Percentiles rank a stretch among this genome's conserved stretches.
phyloP scores from a whole-genome alignment of 37 sponge, comb jelly and placozoan species.

The Diacarnus erythraeanus region DNA sequence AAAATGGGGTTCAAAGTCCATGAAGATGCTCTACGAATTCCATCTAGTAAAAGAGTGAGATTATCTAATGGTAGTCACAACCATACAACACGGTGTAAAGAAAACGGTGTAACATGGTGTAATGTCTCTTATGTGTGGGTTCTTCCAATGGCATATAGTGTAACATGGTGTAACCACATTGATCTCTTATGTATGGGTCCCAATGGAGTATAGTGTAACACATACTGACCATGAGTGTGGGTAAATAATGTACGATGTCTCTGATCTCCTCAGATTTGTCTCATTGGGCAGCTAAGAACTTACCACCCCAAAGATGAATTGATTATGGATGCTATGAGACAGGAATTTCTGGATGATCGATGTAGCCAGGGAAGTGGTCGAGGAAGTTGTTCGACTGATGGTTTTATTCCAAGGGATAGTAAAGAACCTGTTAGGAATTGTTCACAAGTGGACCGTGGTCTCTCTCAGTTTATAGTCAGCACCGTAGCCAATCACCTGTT shows the following conservation, averaged over 20 bases:
- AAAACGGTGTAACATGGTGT: too few species aligned
- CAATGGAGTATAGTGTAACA: too few species aligned
- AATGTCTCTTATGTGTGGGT: too few species aligned
- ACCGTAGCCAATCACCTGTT: neutral
- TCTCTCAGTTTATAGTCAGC: neutral
- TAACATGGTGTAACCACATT: too few species aligned
- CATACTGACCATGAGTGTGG: too few species aligned
- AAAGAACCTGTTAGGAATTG: conserved; percentile 7
- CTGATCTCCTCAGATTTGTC: conserved; percentile 82
- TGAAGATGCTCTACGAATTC: conserved; percentile 87
- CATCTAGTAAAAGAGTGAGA: conserved; percentile 93
- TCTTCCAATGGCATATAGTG: too few species aligned
- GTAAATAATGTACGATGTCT: too few species aligned
- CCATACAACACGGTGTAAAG: too few species aligned
- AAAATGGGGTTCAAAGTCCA: conserved; percentile 83
- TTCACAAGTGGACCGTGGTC: neutral
- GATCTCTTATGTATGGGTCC: too few species aligned
- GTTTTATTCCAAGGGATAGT: neutral
- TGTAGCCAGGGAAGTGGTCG: neutral
- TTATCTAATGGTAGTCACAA: neutral
- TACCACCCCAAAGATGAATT: conserved; percentile 53
- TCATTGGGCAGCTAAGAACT: conserved; percentile 58
- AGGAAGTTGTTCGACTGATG: neutral
- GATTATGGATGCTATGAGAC: conserved; percentile 36
- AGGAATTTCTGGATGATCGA: conserved; percentile 48